Percentiles rank a stretch among this genome's conserved stretches.
These are phyloP conservation scores for Oxygymnocypris stewartii DNA, from an alignment of 2,113 vertebrate genomes.

Conservation along the genomic window DNA sequence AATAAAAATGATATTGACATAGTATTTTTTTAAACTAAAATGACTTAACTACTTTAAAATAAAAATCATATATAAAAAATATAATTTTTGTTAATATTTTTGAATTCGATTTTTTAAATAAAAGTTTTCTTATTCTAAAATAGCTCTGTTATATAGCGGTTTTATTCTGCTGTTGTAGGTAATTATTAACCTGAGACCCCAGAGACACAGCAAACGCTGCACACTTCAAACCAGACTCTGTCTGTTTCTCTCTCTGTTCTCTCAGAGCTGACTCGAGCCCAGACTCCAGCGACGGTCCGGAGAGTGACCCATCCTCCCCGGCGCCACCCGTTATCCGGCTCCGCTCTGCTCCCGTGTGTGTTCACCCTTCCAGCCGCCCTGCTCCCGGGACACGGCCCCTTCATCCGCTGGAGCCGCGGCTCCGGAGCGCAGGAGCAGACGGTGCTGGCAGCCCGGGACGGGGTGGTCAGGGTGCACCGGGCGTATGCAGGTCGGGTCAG, in stretches of 20 bases:
- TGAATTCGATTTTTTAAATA: too few species aligned
- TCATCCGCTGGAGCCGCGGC: constrained; percentile 87
- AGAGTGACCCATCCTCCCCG: constrained; percentile 74
- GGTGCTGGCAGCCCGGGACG: constrained; percentile 86
- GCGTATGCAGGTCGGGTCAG: constrained; percentile 82
- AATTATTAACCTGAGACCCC: too few species aligned
- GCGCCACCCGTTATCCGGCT: constrained; percentile 78
- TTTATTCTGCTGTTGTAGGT: too few species aligned
- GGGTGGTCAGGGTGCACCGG: constrained; percentile 84
- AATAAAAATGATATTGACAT: too few species aligned
- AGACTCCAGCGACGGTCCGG: constrained; percentile 80
- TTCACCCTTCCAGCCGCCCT: constrained; percentile 73
- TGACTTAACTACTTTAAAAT: too few species aligned
- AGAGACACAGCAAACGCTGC: not conserved
- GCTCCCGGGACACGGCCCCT: constrained; percentile 65
- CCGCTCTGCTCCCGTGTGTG: constrained; percentile 85
- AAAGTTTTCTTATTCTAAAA: too few species aligned
- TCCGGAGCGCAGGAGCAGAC: constrained; percentile 72
- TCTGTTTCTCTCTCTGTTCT: constrained; percentile 32
- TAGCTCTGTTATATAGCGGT: too few species aligned
- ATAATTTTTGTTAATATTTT: too few species aligned
- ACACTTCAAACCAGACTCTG: not conserved
- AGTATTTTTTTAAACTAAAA: too few species aligned
- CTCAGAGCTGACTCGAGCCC: constrained; percentile 72
- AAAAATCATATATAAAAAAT: too few species aligned